Conservation (phyloP, 1,140 invertebrate genomes). For the Alviniconcha marisindica region DNA sequence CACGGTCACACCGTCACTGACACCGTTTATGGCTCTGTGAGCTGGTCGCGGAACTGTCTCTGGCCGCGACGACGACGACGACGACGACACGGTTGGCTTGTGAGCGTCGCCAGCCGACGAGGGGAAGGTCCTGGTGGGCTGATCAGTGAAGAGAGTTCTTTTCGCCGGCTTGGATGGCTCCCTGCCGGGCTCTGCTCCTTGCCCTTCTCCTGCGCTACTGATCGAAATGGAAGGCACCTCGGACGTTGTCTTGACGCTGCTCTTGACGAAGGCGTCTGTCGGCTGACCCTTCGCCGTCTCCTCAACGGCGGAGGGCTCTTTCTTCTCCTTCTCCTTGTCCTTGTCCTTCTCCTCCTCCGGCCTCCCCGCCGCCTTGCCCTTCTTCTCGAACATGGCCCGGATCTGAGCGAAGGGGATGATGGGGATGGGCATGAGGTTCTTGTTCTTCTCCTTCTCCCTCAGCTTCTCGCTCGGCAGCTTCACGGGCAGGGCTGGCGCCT, state of each 20-base stretch:
- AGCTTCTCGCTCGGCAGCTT: conserved; percentile 68
- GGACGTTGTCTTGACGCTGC: background rate
- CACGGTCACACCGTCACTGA: background rate
- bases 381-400: conserved; percentile 70
- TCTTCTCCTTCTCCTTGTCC: background rate
- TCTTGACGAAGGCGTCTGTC: background rate
- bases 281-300: background rate
- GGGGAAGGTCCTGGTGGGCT: background rate
- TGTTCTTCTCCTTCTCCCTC: conserved; percentile 64
- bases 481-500: conserved; percentile 45
- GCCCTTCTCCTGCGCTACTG: background rate
- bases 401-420: conserved; percentile 71
- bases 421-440: conserved; percentile 68
- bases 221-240: conserved; percentile 3
- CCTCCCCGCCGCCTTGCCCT: conserved; percentile 35
- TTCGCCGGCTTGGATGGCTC: background rate
- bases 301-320: background rate
- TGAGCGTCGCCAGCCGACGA: background rate
- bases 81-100: background rate
- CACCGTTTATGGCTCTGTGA: background rate
- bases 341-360: background rate
- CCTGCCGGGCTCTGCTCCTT: background rate
- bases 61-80: background rate
- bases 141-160: background rate
- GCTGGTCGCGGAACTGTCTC: background rate